Percentiles rank a stretch among this genome's conserved stretches.
phyloP scores from a whole-genome alignment of 2,113 vertebrate genomes.

The Amazona guildingii region DNA sequence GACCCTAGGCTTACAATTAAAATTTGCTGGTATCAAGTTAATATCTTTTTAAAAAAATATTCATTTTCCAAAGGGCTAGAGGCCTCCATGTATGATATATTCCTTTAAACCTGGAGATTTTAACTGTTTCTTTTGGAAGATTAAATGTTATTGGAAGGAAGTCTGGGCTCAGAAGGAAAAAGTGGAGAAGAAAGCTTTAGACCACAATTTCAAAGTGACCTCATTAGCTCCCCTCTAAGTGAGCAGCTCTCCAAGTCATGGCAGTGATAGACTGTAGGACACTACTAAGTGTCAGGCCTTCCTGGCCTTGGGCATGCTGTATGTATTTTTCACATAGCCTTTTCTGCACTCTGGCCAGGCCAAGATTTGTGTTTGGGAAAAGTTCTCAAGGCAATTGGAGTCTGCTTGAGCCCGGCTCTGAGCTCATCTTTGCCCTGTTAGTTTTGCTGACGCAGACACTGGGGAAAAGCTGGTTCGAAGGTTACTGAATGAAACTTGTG shows the following conservation, averaged over 20 bases:
- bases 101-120: not conserved
- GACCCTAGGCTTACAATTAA: not conserved
- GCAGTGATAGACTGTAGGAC: not conserved
- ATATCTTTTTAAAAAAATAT: not conserved
- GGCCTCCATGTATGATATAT: not conserved
- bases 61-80: not conserved
- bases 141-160: slow-evolving; percentile 16
- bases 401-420: not conserved
- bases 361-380: not conserved
- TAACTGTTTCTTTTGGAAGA: slow-evolving; percentile 38
- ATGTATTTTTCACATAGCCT: not conserved
- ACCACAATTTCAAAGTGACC: not conserved
- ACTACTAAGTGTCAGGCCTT: not conserved
- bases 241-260: not conserved
- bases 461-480: not conserved
- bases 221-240: not conserved
- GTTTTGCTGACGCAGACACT: not conserved
- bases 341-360: not conserved
- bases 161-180: not conserved
- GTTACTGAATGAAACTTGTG: not conserved
- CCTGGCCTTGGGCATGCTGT: not conserved
- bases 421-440: not conserved
- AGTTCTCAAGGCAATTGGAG: not conserved
- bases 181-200: not conserved
- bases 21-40: not conserved